Evolutionary conservation across 2,888 invertebrate genomes (phyloP), one percentile per base, ranked within the genome.

Genomic region (Dicyrtoma fusca): DNA sequence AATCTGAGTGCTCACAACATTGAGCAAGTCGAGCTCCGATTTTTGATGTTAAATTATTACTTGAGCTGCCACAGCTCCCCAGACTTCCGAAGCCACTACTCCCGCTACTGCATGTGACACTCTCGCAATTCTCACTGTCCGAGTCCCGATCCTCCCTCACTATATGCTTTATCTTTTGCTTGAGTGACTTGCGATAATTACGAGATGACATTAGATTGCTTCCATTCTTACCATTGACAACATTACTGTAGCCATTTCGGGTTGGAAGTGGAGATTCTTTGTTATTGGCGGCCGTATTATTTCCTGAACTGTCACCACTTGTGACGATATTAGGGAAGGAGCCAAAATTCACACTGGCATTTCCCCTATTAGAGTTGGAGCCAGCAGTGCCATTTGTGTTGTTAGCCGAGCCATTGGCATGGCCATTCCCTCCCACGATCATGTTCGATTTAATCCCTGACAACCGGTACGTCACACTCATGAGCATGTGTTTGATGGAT

Each of bases 1-100:
- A 94, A 82, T 94, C 94, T 0, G 92, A 90, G 17, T 81, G 79
- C 59, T 83, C 83, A 53, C 81, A 79, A 21, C 82, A 82, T 64
- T 84, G 82, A 0, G 95, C 95, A 82, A 95, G 92, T 76, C 94
- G 89, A 51, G 94, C 94, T 62, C 80, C 80, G 61, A 80, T 80
- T 74, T 80, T 80, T 10, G 77, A 77, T 59, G 77, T 77, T 17
- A 80, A 47, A 69, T 79, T 79, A 74, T 77, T 77, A 69, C 73
- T 75, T n/a, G 76, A 74, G 63, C 77, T 77, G 19, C 77, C 77
- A 62, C 74, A 77, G 63, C 78, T 79, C 3, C 76, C 77, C 51
- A 80, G 49, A 65, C 80, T 80, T 21, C 79, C 78, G 66, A 80
- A 77, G 34, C 80, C 80, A 75, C 77, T 77, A 23, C 77, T 77